Base-by-base conservation (phyloP, 2,888 invertebrate species). In the Hydropsyche betteni region DNA sequence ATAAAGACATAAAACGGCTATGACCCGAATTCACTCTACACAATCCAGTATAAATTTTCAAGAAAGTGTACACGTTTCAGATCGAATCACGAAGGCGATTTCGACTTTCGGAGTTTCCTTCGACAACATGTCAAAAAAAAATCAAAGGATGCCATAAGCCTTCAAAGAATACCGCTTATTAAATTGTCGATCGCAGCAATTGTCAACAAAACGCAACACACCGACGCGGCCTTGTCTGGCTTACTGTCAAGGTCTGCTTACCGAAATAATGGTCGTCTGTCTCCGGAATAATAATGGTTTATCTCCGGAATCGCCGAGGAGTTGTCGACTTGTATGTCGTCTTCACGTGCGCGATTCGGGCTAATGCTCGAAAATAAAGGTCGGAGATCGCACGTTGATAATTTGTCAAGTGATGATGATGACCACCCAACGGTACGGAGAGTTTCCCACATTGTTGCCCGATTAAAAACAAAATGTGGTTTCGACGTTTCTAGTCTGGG, bases 171-270 rank as follows among this genome's bases (percentile, higher is more conserved):
- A 24, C 24, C 24, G 24, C 24, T 24, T 24, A 24, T 24, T 24
- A 24, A 24, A 24, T 24, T 2, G 24, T 44, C 44, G 44, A 44
- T 44, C 10, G 24, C 8, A 58, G 16, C 58, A 58, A 58, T 58
- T 58, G 24, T 58, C 24, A 16, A 53, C 53, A 53, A 53, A 16
- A 53, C 24, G 16, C 61, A 61, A 36, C 44, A 8, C 44, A 64
- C 7, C 33, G 64, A 64, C 36, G 64, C 64, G 34, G 14, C 64
- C 64, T 64, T 64, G 64, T 64, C 12, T 33, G 64, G 12, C 34
- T 33, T 34, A 64, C 64, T 64, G 64, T 64, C 64, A 64, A 64
- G 64, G 64, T 64, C 64, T 64, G 64, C 33, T 64, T 64, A 64
- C 64, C 64, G 64, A 64, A 64, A 64, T 64, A 64, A 64, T 36